Conservation (phyloP, 2,888 invertebrate genomes). For the Drosophila histrio region DNA sequence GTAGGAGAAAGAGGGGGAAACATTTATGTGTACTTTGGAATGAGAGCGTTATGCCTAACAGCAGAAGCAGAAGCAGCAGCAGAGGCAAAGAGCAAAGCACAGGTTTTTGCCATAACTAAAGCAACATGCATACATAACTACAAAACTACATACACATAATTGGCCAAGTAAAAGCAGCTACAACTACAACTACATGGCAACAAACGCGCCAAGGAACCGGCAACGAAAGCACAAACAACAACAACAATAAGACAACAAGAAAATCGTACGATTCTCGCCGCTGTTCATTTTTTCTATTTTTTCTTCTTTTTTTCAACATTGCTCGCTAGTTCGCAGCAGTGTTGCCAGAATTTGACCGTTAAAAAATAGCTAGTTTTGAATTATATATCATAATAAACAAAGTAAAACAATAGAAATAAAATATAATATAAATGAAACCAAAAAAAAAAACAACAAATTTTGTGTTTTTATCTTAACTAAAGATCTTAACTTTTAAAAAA, state of each 20-base stretch:
- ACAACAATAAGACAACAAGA: conserved; percentile 51
- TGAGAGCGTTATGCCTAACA: no score
- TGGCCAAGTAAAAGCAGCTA: conserved; percentile 15
- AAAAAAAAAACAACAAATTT: no score
- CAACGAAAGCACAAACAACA: conserved; percentile 20
- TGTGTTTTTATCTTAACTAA: no score
- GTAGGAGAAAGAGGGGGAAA: neutral
- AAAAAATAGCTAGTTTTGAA: no score
- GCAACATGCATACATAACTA: neutral
- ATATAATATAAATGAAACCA: no score
- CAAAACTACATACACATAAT: neutral
- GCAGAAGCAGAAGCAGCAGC: no score
- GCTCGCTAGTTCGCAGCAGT: conserved; percentile 19
- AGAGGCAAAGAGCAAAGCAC: neutral
- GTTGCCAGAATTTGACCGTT: no score
- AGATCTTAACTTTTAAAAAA: no score
- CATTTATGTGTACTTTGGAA: conserved; percentile 20
- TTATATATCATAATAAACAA: no score
- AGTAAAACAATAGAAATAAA: no score
- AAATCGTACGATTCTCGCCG: conserved; percentile 70
- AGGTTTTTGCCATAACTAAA: neutral
- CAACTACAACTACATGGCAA: conserved; percentile 32
- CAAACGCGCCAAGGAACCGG: conserved; percentile 46
- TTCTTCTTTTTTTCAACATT: conserved; percentile 3
- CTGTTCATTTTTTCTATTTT: conserved; percentile 15